These are phyloP conservation scores for Siniperca undulata DNA, from an alignment of 2,797 vertebrate genomes.

Conservation along the genomic window DNA sequence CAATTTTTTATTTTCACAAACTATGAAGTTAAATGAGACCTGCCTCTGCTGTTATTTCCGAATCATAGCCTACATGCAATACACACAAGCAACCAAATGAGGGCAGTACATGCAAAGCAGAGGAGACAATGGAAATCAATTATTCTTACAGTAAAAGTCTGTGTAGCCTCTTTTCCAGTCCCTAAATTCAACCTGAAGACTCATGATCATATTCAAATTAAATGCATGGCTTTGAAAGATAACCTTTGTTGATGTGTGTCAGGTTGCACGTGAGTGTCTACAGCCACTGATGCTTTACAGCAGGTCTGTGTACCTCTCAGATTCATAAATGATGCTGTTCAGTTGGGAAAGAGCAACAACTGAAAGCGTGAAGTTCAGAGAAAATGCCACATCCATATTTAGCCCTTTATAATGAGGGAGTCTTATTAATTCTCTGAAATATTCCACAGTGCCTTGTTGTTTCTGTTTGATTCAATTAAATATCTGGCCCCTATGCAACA, in stretches of 20 bases:
- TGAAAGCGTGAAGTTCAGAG: slow-evolving; percentile 50
- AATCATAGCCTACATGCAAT: slow-evolving; percentile 27
- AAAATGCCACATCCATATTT: slow-evolving; percentile 70
- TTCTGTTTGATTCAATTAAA: slow-evolving; percentile 62
- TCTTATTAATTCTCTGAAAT: slow-evolving; percentile 56
- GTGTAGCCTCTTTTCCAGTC: not conserved
- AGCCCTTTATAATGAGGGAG: slow-evolving; percentile 70
- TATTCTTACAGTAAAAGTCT: not conserved
- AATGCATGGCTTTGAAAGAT: slow-evolving; percentile 20
- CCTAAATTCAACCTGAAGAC: not conserved
- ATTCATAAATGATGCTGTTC: slow-evolving; percentile 13
- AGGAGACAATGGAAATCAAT: not conserved
- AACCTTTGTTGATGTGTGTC: slow-evolving; percentile 13
- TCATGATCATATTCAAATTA: slow-evolving; percentile 12
- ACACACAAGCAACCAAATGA: slow-evolving; percentile 49
- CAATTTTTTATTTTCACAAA: not conserved
- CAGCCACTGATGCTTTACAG: not conserved
- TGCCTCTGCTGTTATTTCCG: not conserved
- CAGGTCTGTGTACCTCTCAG: slow-evolving; percentile 6
- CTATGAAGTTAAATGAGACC: not conserved
- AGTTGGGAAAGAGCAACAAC: slow-evolving; percentile 28
- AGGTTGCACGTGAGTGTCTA: slow-evolving; percentile 1
- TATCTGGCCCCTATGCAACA: slow-evolving; percentile 40
- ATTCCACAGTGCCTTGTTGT: slow-evolving; percentile 32
- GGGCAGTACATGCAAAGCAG: slow-evolving; percentile 75